Evolutionary conservation across 2,888 invertebrate species (phyloP), one percentile per base, ranked within the genome.

Genomic region (Torymus texanus): DNA sequence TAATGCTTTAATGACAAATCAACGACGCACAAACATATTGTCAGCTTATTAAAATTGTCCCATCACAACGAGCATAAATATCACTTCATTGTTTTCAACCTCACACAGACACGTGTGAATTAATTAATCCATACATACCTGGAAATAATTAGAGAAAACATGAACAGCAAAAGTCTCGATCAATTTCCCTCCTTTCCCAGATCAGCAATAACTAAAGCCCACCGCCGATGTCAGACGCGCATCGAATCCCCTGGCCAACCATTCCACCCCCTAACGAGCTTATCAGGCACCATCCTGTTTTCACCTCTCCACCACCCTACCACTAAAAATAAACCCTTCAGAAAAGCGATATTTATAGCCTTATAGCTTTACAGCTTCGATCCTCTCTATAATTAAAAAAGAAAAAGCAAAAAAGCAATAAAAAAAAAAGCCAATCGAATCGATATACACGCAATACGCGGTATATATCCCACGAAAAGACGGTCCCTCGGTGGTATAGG

Each of bases 311-410:
- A 41, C 41, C 41, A 21, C 21, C 41, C 63, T 11, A 16, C 21
- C 2, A 82, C 81, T 83, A 79, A 82, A 84, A 80, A 82, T 21
- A 21, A 82, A 78, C 29, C 41, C 41, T 55, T 21, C 8, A 56
- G 73, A 73, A 65, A 67, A 68, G 67, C 41, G 62, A 61, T 68
- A 75, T 75, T 68, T 68, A 75, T 68, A 65, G 65, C 56, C 65
- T 74, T 65, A 58, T 63, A 75, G 66, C 41, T 65, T 56, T 65
- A 66, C 58, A 59, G 74, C 59, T 72, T 51, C 65, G 76, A 77
- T 80, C 41, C 41, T 41, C 41, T 81, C 79, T 63, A 70, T 65
- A 14, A 79, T 66, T 78, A 73, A 78, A 82, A 71, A 78, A 41
- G 59, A 65, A 41, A 71, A 70, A 58, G 79, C 16, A 80, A 80